Percentiles rank a stretch among this genome's conserved stretches.
Conservation (phyloP, 1,140 invertebrate species). For the Pseudomyrmex cubaensis region DNA sequence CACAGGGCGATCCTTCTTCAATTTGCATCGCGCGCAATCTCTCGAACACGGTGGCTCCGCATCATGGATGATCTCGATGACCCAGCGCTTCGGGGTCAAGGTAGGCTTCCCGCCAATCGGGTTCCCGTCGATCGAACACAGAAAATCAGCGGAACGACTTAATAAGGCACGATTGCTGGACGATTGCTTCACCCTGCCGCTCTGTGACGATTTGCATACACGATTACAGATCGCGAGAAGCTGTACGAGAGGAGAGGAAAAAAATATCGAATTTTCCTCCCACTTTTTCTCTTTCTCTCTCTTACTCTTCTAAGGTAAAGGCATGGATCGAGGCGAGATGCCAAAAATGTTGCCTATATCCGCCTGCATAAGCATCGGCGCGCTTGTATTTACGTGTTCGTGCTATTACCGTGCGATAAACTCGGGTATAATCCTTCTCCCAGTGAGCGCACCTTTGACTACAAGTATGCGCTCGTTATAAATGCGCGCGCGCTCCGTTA, state of each 20-base stretch:
- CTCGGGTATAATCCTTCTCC: not conserved
- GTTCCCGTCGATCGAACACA: slow-evolving; percentile 80
- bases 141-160: slow-evolving; percentile 84
- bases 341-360: slow-evolving; percentile 77
- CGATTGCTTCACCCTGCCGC: slow-evolving; percentile 81
- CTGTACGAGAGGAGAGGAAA: slow-evolving; percentile 60
- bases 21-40: slow-evolving; percentile 10
- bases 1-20: not conserved
- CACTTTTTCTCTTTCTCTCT: too few relatives aligned
- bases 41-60: slow-evolving; percentile 42
- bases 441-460: slow-evolving; percentile 21
- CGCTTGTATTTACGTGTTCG: slow-evolving; percentile 53
- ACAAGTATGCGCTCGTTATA: slow-evolving; percentile 19
- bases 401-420: slow-evolving; percentile 55
- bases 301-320: slow-evolving; percentile 8
- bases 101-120: slow-evolving; percentile 77
- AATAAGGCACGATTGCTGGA: slow-evolving; percentile 84
- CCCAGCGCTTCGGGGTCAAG: slow-evolving; percentile 80
- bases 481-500: slow-evolving; percentile 15
- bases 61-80: slow-evolving; percentile 68
- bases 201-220: slow-evolving; percentile 84
- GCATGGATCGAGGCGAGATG: slow-evolving; percentile 75
- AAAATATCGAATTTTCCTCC: slow-evolving; percentile 51
- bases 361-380: slow-evolving; percentile 59
- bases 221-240: slow-evolving; percentile 82